These are phyloP conservation scores for Linepithema humile DNA, from an alignment of 1,140 invertebrate genomes.

Conservation along the genomic window DNA sequence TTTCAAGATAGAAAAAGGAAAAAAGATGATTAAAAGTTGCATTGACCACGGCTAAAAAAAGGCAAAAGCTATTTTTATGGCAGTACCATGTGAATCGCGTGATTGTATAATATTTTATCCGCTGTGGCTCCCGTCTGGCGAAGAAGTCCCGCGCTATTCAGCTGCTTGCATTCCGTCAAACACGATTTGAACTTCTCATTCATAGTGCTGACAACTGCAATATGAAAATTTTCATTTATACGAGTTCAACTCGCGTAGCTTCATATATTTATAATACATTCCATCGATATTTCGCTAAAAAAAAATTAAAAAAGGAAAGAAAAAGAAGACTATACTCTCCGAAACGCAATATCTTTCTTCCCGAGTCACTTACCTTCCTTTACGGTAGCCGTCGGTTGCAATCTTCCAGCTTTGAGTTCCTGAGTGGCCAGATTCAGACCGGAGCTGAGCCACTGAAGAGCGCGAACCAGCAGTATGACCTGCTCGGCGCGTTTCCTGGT, in stretches of 20 bases:
- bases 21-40: no score
- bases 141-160: conserved; percentile 92
- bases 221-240: not conserved
- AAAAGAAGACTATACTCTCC: no score
- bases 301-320: no score
- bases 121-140: conserved; percentile 92
- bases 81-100: conserved; percentile 97
- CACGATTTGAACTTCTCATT: conserved; percentile 95
- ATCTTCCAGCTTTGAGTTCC: conserved; percentile 91
- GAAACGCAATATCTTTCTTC: not conserved
- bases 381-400: conserved; percentile 96
- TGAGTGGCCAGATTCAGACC: conserved; percentile 95
- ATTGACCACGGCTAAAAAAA: conserved; percentile 46
- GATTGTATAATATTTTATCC: conserved; percentile 97
- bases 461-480: conserved; percentile 94
- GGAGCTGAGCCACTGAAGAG: conserved; percentile 96
- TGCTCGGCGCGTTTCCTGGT: conserved; percentile 91
- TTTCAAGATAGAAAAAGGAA: not conserved
- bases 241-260: no score
- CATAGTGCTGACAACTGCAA: conserved; percentile 93
- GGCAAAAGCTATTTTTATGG: not conserved
- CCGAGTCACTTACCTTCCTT: conserved; percentile 89
- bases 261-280: no score
- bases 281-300: no score
- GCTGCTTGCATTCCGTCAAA: conserved; percentile 93